These are phyloP conservation scores for Chaenodraco wilsoni DNA, from an alignment of 2,797 vertebrate genomes.

Conservation along the genomic window DNA sequence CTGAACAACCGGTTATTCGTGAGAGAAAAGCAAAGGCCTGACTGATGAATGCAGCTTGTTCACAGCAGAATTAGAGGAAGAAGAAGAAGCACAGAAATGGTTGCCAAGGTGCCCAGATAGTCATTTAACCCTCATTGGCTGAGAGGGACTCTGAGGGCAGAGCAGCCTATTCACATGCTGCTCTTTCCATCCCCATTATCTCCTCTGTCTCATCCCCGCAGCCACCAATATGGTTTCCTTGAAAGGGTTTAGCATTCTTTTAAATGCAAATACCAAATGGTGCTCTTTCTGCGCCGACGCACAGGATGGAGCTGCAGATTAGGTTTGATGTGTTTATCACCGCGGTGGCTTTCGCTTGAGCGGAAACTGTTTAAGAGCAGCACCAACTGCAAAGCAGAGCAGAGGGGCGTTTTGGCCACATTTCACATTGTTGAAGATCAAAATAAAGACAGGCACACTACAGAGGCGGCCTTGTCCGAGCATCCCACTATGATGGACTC, in stretches of 20 bases:
- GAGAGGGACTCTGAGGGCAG: conserved; percentile 70
- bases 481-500: conserved; percentile 37
- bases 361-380: conserved; percentile 47
- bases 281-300: conserved; percentile 54
- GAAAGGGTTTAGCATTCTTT: conserved; percentile 68
- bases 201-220: conserved; percentile 64
- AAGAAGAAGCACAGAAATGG: conserved; percentile 64
- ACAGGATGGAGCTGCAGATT: conserved; percentile 57
- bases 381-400: conserved; percentile 36
- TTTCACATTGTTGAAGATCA: conserved; percentile 60
- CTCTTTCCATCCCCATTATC: conserved; percentile 76
- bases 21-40: conserved; percentile 23
- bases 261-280: conserved; percentile 74
- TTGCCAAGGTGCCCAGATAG: conserved; percentile 79
- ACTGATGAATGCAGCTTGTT: conserved; percentile 46
- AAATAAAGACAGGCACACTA: conserved; percentile 37
- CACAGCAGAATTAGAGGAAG: conserved; percentile 55
- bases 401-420: conserved; percentile 55
- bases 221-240: conserved; percentile 56
- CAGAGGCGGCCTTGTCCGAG: conserved; percentile 47
- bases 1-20: conserved; percentile 22
- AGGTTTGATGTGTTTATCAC: conserved; percentile 61
- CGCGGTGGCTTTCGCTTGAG: conserved; percentile 43
- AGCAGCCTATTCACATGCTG: conserved; percentile 70
- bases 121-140: conserved; percentile 79